Evolutionary conservation across 2,888 invertebrate genomes (phyloP).

Genomic region (Cenopis cana): DNA sequence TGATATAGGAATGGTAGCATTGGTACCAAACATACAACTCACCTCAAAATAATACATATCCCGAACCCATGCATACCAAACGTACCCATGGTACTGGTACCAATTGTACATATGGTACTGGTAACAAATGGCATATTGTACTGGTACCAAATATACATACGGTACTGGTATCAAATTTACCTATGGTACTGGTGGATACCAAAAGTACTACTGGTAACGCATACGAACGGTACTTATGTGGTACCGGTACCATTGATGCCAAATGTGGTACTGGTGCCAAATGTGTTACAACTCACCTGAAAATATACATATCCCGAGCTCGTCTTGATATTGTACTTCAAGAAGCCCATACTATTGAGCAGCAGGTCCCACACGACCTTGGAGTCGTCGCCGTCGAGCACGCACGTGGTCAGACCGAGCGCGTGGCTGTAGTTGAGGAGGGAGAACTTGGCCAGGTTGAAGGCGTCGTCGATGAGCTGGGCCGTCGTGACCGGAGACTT

Average conservation of each 20-base stretch:
- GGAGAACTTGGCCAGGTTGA: conserved; percentile 86
- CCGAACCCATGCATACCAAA: too few relatives aligned
- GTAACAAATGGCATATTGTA: too few relatives aligned
- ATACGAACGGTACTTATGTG: background rate
- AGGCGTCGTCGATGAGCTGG: conserved; percentile 90
- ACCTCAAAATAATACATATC: too few relatives aligned
- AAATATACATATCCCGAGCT: conserved; percentile 22
- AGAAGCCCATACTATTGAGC: conserved; percentile 82
- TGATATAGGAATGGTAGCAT: too few relatives aligned
- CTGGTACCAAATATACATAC: too few relatives aligned
- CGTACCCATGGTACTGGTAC: too few relatives aligned
- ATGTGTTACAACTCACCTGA: background rate
- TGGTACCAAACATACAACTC: too few relatives aligned
- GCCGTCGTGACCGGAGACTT: conserved; percentile 87
- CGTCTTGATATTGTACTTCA: conserved; percentile 76
- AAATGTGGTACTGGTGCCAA: background rate
- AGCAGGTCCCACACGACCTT: conserved; percentile 88
- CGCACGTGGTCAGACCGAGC: conserved; percentile 86
- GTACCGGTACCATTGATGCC: background rate
- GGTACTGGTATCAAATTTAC: too few relatives aligned
- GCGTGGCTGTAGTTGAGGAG: conserved; percentile 85
- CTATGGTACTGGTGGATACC: too few relatives aligned
- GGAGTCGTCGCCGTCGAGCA: conserved; percentile 85
- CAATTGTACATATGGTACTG: too few relatives aligned
- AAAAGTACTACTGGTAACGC: too few relatives aligned